Evolutionary conservation across 2,888 invertebrate species (phyloP), one percentile per base, ranked within the genome.

Genomic region (Chromoteleia sp.): DNA sequence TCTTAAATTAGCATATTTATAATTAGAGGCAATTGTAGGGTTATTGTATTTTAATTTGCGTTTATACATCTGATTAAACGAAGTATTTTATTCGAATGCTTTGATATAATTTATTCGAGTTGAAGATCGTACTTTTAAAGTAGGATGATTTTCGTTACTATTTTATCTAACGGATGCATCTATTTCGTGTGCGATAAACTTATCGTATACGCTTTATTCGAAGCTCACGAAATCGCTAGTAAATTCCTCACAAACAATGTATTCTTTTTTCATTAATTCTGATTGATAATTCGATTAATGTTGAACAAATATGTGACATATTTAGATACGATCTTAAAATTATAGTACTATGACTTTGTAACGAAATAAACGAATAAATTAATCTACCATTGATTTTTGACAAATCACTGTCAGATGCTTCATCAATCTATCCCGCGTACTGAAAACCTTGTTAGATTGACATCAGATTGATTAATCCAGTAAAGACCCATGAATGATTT

Each of bases 1-100:
- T 25, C 54, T n/a, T 61, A 30, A 36, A 73, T 79, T 79, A 79
- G 67, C 79, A 79, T 79, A 74, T 73, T 73, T 71, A 68, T 67
- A 79, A 74, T 68, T 21, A 67, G 50, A 8, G 5, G 19, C 71
- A 65, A 78, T 78, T 71, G 61, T 17, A 29, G 43, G 41, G 33
- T 67, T 67, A 67, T 67, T 73, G 73, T 59, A 65, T 67, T 73
- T 65, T 58, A 41, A 78, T 68, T 71, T 29, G 25, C 36, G 14
- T 56, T 39, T 48, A 19, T 63, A 41, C 48, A 48, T 56, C 39
- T 45, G 43, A 45, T 77, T 54, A 36, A 19, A 45, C 3, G 17
- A n/a, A 25, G 17, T 29, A 48, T 14, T 58, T 33, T 15, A 15
- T 48, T 48, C 21, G n/a, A 54, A 7, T 33, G 29, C 7, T 41